Base-by-base conservation (phyloP, 1,140 invertebrate species). In the Dryas iulia region DNA sequence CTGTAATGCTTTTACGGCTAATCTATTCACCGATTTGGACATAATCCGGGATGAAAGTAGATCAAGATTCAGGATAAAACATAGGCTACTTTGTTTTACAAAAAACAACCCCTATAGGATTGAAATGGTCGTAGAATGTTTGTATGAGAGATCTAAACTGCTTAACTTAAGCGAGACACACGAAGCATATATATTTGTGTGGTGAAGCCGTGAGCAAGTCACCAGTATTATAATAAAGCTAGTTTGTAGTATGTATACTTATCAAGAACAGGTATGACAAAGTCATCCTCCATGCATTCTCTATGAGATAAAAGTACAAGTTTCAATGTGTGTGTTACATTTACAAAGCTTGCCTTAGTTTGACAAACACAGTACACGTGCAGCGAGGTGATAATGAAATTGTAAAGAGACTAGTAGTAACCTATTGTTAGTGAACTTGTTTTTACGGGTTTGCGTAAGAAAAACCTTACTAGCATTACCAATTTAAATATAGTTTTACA, bases 361-460 rank as follows among this genome's bases (percentile, higher is more conserved):
- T 25, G 30, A 65, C 61, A 56, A 64, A 60, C 59, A 66, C 35
- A 60, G 53, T 58, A 60, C 69, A 74, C 64, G 72, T 74, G 65
- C 31, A 67, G 56, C 39, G 10, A 62, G 26, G 59, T 62, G 66
- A 39, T 69, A 69, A 69, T 69, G 59, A 69, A 69, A 69, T 62
- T 58, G 59, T 69, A 69, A 69, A 69, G 66, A 56, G 39, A 47
- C 66, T 26, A 25, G 59, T 56, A 62, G 33, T 58, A 35, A 26
- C 57, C 47, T 23, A 60, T 66, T 66, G 65, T 66, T 58, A 7
- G 54, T 65, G 10, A 65, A 65, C 53, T n/a, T 28, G 64, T 66
- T 59, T 59, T 47, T 66, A 31, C 12, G 7, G 52, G 12, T 59
- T 52, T 35, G 4, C 31, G 28, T 25, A 31, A 12, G 39, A 33